These are phyloP conservation scores for Oxyruncus cristatus DNA, from an alignment of 2,113 vertebrate genomes.

Conservation along the genomic window DNA sequence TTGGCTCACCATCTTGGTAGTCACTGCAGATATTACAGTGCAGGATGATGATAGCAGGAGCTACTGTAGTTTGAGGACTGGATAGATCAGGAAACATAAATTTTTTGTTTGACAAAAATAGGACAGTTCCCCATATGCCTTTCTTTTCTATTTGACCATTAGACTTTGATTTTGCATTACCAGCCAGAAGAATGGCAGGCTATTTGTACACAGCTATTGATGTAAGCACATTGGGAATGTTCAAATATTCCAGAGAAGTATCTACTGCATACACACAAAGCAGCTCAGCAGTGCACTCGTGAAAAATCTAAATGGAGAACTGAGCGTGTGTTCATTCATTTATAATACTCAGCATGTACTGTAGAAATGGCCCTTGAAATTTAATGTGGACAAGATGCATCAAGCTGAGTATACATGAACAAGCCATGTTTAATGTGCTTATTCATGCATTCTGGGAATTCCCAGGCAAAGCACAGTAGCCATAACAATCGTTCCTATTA, in stretches of 20 bases:
- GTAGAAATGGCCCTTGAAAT: background rate
- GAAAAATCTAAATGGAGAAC: background rate
- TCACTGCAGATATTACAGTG: background rate
- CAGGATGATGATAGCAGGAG: background rate
- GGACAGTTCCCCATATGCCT: background rate
- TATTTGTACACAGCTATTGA: background rate
- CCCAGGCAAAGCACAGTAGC: rapidly evolving
- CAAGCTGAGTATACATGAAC: background rate
- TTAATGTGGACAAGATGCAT: background rate
- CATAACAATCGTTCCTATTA: background rate
- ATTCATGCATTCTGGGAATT: background rate
- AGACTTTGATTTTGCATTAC: background rate
- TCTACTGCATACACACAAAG: background rate
- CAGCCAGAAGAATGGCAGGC: background rate
- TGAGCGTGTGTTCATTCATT: background rate
- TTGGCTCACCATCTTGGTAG: background rate
- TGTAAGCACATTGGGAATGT: background rate
- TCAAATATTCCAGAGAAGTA: background rate
- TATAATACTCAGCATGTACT: background rate
- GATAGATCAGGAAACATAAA: background rate
- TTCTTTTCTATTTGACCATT: background rate
- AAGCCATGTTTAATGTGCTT: background rate
- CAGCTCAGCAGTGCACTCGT: background rate
- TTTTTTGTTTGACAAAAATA: background rate
- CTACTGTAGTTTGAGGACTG: background rate